Percentiles rank a stretch among this genome's conserved stretches.
Evolutionary conservation across 2,797 vertebrate genomes (phyloP).

Genomic region (Poeciliopsis turneri): DNA sequence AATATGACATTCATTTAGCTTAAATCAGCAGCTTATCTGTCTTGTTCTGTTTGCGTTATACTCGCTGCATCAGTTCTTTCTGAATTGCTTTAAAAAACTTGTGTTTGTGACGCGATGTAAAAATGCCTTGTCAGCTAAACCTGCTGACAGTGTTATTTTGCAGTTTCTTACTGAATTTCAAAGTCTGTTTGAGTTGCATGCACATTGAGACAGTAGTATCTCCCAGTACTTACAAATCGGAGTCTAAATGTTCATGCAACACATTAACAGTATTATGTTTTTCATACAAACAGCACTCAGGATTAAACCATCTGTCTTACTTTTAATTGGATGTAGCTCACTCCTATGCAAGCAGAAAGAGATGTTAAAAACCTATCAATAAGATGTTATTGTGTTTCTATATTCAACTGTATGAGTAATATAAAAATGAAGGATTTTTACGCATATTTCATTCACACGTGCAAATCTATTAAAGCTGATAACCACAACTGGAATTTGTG

Average conservation of each 20-base stretch:
- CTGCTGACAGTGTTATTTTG: constrained; percentile 13
- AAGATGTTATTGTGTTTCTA: constrained; percentile 44
- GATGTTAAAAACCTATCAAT: constrained; percentile 55
- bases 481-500: background rate
- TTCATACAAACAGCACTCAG: constrained; percentile 77
- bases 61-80: constrained; percentile 32
- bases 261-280: constrained; percentile 45
- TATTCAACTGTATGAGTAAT: constrained; percentile 20
- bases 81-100: constrained; percentile 39
- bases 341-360: constrained; percentile 79
- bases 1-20: constrained; percentile 31
- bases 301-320: constrained; percentile 69
- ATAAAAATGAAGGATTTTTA: constrained; percentile 25
- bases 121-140: constrained; percentile 48
- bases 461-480: constrained; percentile 47
- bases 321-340: constrained; percentile 57
- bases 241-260: background rate
- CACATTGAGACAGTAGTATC: constrained; percentile 64
- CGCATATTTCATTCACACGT: constrained; percentile 42
- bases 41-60: constrained; percentile 25
- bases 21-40: constrained; percentile 24
- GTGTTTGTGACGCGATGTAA: constrained; percentile 37
- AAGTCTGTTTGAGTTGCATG: constrained; percentile 40
- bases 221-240: no score
- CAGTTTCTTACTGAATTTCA: constrained; percentile 21